A percentile compares a stretch with the other conserved stretches of the same genome.
These are phyloP conservation scores for Chloropsis hardwickii DNA, from an alignment of 2,113 vertebrate genomes.

Conservation along the genomic window DNA sequence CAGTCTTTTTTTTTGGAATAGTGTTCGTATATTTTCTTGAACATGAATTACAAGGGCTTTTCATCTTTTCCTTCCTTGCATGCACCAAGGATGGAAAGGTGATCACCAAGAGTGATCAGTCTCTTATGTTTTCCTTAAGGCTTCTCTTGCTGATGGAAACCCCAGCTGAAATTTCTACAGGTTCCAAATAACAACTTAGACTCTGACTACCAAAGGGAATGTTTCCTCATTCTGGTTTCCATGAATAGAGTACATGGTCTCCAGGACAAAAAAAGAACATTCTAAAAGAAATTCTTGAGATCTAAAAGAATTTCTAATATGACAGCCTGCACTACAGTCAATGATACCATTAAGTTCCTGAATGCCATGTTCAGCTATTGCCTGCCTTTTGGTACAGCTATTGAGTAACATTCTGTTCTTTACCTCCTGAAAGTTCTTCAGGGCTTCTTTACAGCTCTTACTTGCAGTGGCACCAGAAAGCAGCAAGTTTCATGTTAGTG, in stretches of 20 bases:
- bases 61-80: neutral
- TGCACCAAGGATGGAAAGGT: too few species aligned
- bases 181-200: neutral
- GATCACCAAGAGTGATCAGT: neutral
- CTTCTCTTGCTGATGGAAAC: neutral
- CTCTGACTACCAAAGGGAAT: neutral
- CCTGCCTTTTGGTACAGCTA: neutral
- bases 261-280: neutral
- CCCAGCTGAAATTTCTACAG: neutral
- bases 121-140: neutral
- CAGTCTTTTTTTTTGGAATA: neutral
- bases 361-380: neutral
- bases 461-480: neutral
- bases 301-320: neutral
- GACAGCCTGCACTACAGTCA: neutral
- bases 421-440: neutral
- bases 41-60: neutral
- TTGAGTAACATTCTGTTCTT: neutral
- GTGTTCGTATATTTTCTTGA: neutral
- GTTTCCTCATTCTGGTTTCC: neutral
- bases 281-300: neutral
- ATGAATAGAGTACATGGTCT: neutral
- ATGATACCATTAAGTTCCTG: rapidly evolving
- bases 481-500: rapidly evolving
- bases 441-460: neutral